Evolutionary conservation across 1,140 invertebrate species (phyloP).

Genomic region (Trachymyrmex septentrionalis): DNA sequence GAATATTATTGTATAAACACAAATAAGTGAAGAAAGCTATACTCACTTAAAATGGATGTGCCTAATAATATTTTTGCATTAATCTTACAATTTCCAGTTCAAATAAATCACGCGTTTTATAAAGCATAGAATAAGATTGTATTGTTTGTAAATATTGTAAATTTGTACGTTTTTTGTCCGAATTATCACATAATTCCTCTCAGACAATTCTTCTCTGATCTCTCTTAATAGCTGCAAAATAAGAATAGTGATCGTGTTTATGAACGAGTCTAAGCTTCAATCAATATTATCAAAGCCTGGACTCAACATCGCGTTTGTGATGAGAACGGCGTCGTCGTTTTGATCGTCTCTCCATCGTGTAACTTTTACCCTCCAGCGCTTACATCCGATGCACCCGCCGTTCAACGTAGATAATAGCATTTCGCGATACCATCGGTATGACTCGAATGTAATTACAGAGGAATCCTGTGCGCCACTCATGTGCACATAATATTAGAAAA

Average conservation of each 20-base stretch:
- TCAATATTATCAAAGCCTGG: conserved; percentile 83
- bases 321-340: conserved; percentile 61
- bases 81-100: too few species aligned
- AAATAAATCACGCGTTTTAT: too few species aligned
- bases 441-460: conserved; percentile 81
- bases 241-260: conserved; percentile 7
- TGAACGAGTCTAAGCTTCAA: conserved; percentile 78
- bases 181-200: not conserved
- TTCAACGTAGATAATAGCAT: conserved; percentile 76
- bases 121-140: not conserved
- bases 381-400: conserved; percentile 9
- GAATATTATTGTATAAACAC: not conserved
- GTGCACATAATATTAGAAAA: conserved; percentile 42
- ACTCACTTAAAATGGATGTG: too few species aligned
- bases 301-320: conserved; percentile 72
- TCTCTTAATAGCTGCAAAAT: not conserved
- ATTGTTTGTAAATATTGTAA: not conserved
- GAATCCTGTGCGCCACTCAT: conserved; percentile 42
- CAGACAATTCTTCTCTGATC: not conserved
- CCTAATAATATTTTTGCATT: too few species aligned
- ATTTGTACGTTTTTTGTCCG: not conserved
- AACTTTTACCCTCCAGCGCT: conserved; percentile 56
- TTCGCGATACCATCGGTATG: conserved; percentile 76
- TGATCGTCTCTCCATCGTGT: conserved; percentile 29
- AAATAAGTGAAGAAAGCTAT: too few species aligned